Evolutionary conservation across 2,797 vertebrate genomes (phyloP), one percentile per base, ranked within the genome.

Genomic region (Cossypha dichroa): DNA sequence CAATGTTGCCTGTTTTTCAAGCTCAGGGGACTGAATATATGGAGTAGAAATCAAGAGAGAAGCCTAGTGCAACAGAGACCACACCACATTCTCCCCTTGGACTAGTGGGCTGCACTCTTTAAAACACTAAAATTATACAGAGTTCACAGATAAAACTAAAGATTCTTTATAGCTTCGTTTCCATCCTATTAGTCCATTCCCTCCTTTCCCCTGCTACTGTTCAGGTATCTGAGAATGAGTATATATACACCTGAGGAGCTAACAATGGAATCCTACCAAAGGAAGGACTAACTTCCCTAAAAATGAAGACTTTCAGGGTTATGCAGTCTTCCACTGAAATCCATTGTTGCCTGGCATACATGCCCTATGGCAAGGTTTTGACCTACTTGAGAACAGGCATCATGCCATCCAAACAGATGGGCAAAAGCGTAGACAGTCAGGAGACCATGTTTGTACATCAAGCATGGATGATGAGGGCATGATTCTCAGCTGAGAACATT

Each of bases 361-460:
- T 72, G 68, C 79, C 96, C 92, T 60, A 84, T 1, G 19, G 96
- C 95, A 97, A 96, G 95, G 96, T 97, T 96, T 90, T 97, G 97
- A 96, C 96, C 95, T 97, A 98, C 94, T 97, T 97, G 93, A 94
- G 86, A 94, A 73, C 88, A 95, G 97, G 97, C 96, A 85, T 66
- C 85, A 88, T 96, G 97, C 97, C 97, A 98, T 96, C 75, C 90
- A 96, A 97, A 96, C 97, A 98, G 97, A 98, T 97, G 97, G 97
- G 86, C 62, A 94, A 74, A 96, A 90, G 52, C 90, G 4, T 78
- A 97, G 90, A 92, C 72, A 96, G 96, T 97, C 97, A 97, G 94
- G 80, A 97, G 95, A 97, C 93, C 94, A 96, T 94, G 94, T 96
- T 74, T 96, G 69, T 88, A 96, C 77, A 96, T 96, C 91, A 96